Conservation (phyloP, 2,888 invertebrate species). For the Cheilosia scutellata region DNA sequence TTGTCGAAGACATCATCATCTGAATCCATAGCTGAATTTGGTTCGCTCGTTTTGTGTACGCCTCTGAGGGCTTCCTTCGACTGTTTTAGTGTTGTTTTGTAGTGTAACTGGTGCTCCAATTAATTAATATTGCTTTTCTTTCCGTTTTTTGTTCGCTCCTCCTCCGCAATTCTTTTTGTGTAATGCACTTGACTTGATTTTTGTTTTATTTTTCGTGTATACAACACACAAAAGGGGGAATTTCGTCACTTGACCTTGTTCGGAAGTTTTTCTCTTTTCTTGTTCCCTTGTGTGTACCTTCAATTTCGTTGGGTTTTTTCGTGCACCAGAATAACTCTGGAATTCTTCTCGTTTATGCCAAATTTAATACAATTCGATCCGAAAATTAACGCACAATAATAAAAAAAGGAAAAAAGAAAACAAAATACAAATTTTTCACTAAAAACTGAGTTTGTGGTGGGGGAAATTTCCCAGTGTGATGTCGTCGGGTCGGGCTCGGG, state of each 20-base stretch:
- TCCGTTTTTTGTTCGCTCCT: conserved; percentile 18
- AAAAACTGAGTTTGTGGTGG: conserved; percentile 37
- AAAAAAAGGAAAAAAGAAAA: conserved; percentile 17
- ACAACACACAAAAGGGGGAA: conserved; percentile 64
- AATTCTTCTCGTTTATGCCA: neutral
- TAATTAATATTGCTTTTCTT: conserved; percentile 45
- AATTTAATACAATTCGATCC: neutral
- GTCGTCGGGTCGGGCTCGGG: conserved; percentile 6
- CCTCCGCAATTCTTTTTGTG: conserved; percentile 50
- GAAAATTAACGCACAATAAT: conserved; percentile 6
- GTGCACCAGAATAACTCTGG: neutral
- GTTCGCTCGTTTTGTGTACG: conserved; percentile 41
- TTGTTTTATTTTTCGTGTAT: conserved; percentile 40
- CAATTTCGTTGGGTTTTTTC: conserved; percentile 32
- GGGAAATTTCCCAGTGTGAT: conserved; percentile 38
- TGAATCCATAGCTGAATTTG: conserved; percentile 90
- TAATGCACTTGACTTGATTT: conserved; percentile 68
- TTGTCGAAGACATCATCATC: conserved; percentile 93
- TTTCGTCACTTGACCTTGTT: conserved; percentile 76
- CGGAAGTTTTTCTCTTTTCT: conserved; percentile 63
- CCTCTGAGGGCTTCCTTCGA: conserved; percentile 50
- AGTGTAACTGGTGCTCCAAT: conserved; percentile 52
- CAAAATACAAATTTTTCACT: conserved; percentile 53
- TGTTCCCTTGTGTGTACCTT: conserved; percentile 29
- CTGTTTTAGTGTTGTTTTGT: conserved; percentile 7